Evolutionary conservation across 35 echinoderm and acorn worm species (phyloP), one percentile per base, ranked within the genome.

Genomic region (Nesometra sesokonis): DNA sequence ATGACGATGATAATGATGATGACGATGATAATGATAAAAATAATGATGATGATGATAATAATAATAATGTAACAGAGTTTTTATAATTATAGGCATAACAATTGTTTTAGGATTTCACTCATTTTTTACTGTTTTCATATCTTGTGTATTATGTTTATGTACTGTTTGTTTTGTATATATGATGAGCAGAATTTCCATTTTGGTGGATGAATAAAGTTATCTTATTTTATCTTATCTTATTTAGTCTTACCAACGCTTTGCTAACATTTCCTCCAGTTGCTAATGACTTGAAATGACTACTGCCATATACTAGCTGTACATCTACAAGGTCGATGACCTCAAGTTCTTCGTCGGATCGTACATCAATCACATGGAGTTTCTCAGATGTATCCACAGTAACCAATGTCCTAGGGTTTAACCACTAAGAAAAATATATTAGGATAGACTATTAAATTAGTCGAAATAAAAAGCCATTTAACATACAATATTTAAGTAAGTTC

Each of bases 231-330:
- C 52, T 19, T 67, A 43, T 27, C 52, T 67, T 19, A 5, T 9
- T 27, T 3, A 2, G 21, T 86, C 95, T 85, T 81, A 99, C 96
- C 96, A 99, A 89, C 34, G 96, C 96, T 93, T 99, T 86, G 82
- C 96, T 99, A 78, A 99, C 96, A 83, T 99, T 97, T 23, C 96
- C 96, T 46, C 96, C 96, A 3, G 96, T 99, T 5, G 96, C 96
- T 31, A 99, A 77, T 0, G 93, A 94, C 85, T 99, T 99, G 85
- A 99, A 99, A 79, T 92, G 87, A 88, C 96, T 99, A 80, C 84
- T 94, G 33, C 96, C 87, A 79, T 97, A 97, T 33, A 99, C 96
- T 31, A 99, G 85, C 35, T 94, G 93, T 33, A 97, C 90, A 78
- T 97, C 95, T 19, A 91, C 87, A 13, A 97, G 92, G 84, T 99